Evolutionary conservation across 2,888 invertebrate genomes (phyloP), one percentile per base, ranked within the genome.

Genomic region (Nesidiocoris tenuis): DNA sequence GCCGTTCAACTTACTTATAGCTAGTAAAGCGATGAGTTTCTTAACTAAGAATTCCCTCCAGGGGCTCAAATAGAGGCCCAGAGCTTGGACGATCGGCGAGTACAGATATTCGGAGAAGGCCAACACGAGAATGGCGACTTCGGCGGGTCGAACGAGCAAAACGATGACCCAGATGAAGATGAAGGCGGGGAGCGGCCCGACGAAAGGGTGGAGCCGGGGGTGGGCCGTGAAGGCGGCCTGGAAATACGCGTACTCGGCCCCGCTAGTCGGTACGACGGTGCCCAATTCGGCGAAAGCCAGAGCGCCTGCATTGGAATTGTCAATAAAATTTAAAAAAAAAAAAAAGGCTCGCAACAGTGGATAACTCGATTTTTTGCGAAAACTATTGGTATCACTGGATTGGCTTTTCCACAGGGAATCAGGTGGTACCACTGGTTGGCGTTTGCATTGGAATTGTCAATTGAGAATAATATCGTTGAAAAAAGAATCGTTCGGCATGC

Each of bases 181-280:
- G 82, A 92, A 93, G 0, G 91, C 89, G 0, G 91, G 91, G 22
- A 92, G 82, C 16, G 89, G 88, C 3, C 91, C 92, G 87, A 90
- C 90, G 83, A 87, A 91, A 79, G 84, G 86, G 81, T 91, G 91
- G 61, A 87, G 83, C 7, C 25, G 22, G 0, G 72, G 54, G 2
- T 89, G 88, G 16, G 88, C 88, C 9, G 88, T 86, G 83, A 91
- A 92, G 0, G 92, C 90, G 82, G 90, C 90, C 82, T 89, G 86
- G 81, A 92, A 90, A 82, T 92, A 94, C 0, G 91, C 88, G 82
- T 93, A 93, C 83, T 93, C 93, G 0, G 92, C 93, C 1, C 94
- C 94, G 0, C 93, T 92, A 81, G 90, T 86, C 0, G 90, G 90
- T 2, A 93, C 88, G 0, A 93, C 89, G 0, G 91, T 91, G 25